Conservation (phyloP, 2,113 vertebrate species). For the Pipra filicauda region DNA sequence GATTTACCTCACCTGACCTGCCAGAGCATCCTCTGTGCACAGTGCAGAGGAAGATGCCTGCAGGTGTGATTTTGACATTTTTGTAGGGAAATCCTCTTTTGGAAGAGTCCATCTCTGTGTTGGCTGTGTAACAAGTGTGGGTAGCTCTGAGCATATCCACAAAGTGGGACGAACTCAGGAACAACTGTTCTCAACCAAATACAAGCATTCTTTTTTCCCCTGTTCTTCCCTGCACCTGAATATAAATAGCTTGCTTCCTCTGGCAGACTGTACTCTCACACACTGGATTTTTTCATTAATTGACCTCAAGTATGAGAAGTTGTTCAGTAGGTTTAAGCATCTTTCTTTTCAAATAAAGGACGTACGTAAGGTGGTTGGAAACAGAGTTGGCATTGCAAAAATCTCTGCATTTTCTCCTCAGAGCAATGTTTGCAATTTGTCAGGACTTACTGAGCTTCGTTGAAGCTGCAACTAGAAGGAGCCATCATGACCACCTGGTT, state of each 20-base stretch:
- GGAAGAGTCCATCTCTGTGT: background rate
- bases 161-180: background rate
- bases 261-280: background rate
- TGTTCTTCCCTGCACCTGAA: background rate
- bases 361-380: background rate
- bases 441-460: background rate
- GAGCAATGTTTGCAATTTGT: background rate
- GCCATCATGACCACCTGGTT: background rate
- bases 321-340: background rate
- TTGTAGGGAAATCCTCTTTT: background rate
- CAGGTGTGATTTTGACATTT: background rate
- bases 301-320: background rate
- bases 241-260: background rate
- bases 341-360: background rate
- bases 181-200: background rate
- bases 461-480: background rate
- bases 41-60: background rate
- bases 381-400: background rate
- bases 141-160: background rate
- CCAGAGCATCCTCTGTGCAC: background rate
- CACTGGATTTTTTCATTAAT: background rate
- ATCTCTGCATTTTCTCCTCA: background rate
- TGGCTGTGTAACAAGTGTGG: background rate
- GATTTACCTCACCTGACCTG: background rate
- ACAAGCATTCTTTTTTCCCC: rapidly evolving